phyloP scores from a whole-genome alignment of 2,113 vertebrate genomes.

The Cyprinodon tularosa region DNA sequence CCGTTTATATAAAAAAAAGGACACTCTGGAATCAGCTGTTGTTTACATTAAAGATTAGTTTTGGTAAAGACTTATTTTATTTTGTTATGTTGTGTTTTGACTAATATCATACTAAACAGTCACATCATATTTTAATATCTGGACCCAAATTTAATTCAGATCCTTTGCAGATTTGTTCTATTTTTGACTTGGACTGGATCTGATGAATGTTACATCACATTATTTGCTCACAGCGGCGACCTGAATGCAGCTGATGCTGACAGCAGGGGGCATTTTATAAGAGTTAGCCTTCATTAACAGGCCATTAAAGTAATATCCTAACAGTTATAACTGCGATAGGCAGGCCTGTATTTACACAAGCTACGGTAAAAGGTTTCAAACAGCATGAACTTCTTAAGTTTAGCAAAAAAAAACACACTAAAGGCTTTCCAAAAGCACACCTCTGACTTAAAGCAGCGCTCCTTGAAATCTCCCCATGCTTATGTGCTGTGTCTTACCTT shows the following conservation, averaged over 20 bases:
- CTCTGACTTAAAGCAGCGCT: constrained; percentile 78
- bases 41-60: background rate
- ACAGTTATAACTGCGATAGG: background rate
- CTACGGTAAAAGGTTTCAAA: background rate
- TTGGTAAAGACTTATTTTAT: background rate
- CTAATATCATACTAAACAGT: background rate
- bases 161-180: background rate
- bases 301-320: background rate
- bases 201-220: background rate
- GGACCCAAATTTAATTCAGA: background rate
- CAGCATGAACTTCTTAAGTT: background rate
- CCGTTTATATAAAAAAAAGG: background rate
- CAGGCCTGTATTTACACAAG: background rate
- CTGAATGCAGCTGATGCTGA: background rate
- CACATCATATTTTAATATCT: constrained; percentile 6
- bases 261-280: background rate
- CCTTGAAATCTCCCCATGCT: constrained; percentile 44
- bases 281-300: background rate
- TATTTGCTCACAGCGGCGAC: background rate
- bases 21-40: background rate
- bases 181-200: background rate
- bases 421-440: constrained; percentile 85
- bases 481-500: constrained; percentile 52
- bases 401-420: background rate
- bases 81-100: no score